Evolutionary conservation across 1,140 invertebrate genomes (phyloP).

Genomic region (Scaptomyza graminum): DNA sequence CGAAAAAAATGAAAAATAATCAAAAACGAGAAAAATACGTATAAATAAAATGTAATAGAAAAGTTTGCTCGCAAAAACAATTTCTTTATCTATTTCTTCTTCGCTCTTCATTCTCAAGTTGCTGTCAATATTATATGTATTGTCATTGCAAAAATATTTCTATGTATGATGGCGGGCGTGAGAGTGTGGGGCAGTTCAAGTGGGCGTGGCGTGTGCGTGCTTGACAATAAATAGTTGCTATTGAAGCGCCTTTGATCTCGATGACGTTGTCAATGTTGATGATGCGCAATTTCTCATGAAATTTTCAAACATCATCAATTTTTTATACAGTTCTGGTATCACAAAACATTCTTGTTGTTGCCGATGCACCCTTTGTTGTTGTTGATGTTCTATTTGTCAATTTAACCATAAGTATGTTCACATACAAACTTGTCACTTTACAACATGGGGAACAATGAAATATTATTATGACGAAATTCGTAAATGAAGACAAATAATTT

Average conservation of each 20-base stretch:
- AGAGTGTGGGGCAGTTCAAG: not conserved
- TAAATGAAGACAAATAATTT: slow-evolving; percentile 19
- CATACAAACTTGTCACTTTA: slow-evolving; percentile 41
- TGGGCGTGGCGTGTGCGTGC: slow-evolving; percentile 28
- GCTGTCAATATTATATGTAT: slow-evolving; percentile 70
- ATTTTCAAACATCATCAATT: slow-evolving; percentile 76
- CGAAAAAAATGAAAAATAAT: slow-evolving; percentile 40
- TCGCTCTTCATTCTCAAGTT: slow-evolving; percentile 25
- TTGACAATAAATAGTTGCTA: slow-evolving; percentile 51
- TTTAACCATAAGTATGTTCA: slow-evolving; percentile 29
- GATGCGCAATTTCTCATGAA: slow-evolving; percentile 66
- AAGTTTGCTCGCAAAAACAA: slow-evolving; percentile 49
- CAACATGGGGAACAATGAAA: slow-evolving; percentile 5
- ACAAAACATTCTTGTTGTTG: slow-evolving; percentile 18
- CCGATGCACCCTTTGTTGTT: slow-evolving; percentile 15
- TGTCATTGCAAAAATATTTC: slow-evolving; percentile 58
- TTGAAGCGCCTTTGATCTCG: slow-evolving; percentile 66
- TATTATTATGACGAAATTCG: not conserved
- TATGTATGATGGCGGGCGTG: not conserved
- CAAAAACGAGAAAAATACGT: slow-evolving; percentile 7
- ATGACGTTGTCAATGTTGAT: slow-evolving; percentile 65
- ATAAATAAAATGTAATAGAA: slow-evolving; percentile 24
- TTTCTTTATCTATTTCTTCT: slow-evolving; percentile 32
- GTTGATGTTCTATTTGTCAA: slow-evolving; percentile 37
- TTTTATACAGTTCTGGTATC: slow-evolving; percentile 44